Evolutionary conservation across 1,140 invertebrate genomes (phyloP).

Genomic region (Hydropsyche tenuis): DNA sequence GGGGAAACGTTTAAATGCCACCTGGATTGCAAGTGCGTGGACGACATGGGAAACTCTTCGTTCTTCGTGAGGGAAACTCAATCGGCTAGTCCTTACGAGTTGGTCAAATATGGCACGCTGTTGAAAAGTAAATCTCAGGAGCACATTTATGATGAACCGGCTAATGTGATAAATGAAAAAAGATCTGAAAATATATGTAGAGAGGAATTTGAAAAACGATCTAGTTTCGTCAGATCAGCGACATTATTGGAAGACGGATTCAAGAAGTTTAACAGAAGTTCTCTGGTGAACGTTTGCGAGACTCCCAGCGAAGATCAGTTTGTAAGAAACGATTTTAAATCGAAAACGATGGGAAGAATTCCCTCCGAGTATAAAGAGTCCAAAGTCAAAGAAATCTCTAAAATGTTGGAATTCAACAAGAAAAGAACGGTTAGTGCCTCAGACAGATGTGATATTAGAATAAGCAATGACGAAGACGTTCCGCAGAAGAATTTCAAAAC

Average conservation of each 20-base stretch:
- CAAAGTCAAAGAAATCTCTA: conserved; percentile 46
- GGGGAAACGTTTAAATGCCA: conserved; percentile 57
- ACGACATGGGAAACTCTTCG: conserved; percentile 51
- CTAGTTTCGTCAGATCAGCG: conserved; percentile 38
- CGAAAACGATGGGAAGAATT: conserved; percentile 35
- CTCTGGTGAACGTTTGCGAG: background rate
- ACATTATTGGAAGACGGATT: conserved; percentile 47
- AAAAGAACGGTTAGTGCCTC: background rate
- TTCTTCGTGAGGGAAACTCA: conserved; percentile 52
- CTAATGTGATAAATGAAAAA: background rate
- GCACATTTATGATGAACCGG: conserved; percentile 61
- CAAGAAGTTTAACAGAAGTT: background rate
- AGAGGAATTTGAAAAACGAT: conserved; percentile 32
- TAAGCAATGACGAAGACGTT: background rate
- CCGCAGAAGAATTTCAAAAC: background rate
- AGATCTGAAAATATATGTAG: conserved; percentile 19
- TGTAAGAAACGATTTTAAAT: conserved; percentile 34
- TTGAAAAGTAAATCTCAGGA: conserved; percentile 50
- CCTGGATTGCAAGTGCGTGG: conserved; percentile 56
- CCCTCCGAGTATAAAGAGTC: conserved; percentile 21
- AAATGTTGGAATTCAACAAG: conserved; percentile 26
- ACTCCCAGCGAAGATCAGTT: background rate
- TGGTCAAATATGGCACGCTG: conserved; percentile 36
- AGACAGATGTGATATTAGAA: background rate
- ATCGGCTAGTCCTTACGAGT: background rate